Conservation (phyloP, 2,888 invertebrate genomes). For the Formica aserva region DNA sequence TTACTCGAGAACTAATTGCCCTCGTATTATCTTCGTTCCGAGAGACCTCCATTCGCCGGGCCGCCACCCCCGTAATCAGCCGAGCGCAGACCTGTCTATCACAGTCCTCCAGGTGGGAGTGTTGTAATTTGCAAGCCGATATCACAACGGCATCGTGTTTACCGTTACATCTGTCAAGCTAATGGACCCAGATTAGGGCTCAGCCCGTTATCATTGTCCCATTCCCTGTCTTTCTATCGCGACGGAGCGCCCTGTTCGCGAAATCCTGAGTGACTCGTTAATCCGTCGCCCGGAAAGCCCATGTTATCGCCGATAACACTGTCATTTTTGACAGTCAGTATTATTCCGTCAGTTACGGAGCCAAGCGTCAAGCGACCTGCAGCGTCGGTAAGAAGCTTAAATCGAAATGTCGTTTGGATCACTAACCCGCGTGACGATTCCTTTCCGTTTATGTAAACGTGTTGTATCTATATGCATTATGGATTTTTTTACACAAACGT, state of each 20-base stretch:
- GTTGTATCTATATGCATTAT: not conserved
- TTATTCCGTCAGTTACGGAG: slow-evolving; percentile 54
- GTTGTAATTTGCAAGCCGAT: slow-evolving; percentile 83
- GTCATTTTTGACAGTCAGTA: slow-evolving; percentile 51
- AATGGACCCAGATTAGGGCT: slow-evolving; percentile 81
- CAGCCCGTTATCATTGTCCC: slow-evolving; percentile 76
- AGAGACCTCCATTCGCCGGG: slow-evolving; percentile 36
- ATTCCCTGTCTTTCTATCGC: slow-evolving; percentile 70
- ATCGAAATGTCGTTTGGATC: slow-evolving; percentile 35
- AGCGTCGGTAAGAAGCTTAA: slow-evolving; percentile 49
- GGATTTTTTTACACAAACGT: not conserved
- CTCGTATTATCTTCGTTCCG: slow-evolving; percentile 68
- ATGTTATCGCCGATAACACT: slow-evolving; percentile 63
- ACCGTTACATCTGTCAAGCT: slow-evolving; percentile 82
- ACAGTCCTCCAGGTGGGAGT: slow-evolving; percentile 79
- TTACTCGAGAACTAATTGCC: slow-evolving; percentile 79
- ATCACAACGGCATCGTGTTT: slow-evolving; percentile 77
- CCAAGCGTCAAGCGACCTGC: slow-evolving; percentile 27
- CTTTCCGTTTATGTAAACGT: slow-evolving; percentile 17
- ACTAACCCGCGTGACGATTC: not conserved
- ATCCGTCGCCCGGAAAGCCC: slow-evolving; percentile 60
- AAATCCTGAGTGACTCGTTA: slow-evolving; percentile 71
- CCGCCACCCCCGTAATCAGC: slow-evolving; percentile 72
- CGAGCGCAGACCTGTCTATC: slow-evolving; percentile 78
- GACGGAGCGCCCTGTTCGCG: slow-evolving; percentile 36